Conservation (phyloP, 2,113 vertebrate genomes). For the Pedetes capensis region DNA sequence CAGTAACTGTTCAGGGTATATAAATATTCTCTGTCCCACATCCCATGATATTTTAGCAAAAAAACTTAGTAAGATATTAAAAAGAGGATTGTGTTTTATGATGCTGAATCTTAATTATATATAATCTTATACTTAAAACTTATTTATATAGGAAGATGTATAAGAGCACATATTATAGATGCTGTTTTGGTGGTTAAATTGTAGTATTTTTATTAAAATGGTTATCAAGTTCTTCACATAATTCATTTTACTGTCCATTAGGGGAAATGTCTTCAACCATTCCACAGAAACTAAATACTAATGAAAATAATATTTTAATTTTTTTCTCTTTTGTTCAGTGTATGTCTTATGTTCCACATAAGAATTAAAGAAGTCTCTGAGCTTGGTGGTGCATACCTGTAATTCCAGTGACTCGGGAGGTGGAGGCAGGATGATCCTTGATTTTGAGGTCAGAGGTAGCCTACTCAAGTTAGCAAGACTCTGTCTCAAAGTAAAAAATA, state of each 20-base stretch:
- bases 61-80: not conserved
- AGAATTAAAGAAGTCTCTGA: not conserved
- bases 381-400: too few species aligned
- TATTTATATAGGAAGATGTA: not conserved
- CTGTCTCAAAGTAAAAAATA: too few species aligned
- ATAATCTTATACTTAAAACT: not conserved
- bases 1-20: not conserved
- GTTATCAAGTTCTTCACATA: not conserved
- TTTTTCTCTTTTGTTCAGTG: not conserved
- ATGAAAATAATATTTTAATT: not conserved
- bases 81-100: not conserved
- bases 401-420: too few species aligned
- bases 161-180: not conserved
- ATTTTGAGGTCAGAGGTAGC: too few species aligned
- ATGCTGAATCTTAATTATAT: not conserved
- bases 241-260: not conserved
- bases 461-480: too few species aligned
- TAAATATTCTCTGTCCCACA: not conserved
- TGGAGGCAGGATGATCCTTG: too few species aligned
- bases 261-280: not conserved
- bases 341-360: not conserved
- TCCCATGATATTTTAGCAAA: conserved; percentile 4
- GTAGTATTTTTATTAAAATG: conserved; percentile 30
- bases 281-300: conserved; percentile 17
- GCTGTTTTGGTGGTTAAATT: not conserved